Evolutionary conservation across 2,113 vertebrate genomes (phyloP).

Genomic region (Cyprinus carpio): DNA sequence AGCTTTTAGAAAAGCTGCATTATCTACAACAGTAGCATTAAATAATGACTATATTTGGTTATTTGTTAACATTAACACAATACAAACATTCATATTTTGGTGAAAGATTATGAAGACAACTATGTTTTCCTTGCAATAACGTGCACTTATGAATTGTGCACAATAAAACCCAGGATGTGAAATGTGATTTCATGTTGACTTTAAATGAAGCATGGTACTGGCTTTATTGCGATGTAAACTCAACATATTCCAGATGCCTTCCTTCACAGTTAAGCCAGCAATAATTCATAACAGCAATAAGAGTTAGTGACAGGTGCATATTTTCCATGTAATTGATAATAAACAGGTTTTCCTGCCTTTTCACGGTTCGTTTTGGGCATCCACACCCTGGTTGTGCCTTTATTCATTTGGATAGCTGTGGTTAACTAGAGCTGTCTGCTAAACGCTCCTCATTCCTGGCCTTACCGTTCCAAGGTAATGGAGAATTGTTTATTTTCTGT

Average conservation of each 20-base stretch:
- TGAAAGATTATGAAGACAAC: not conserved
- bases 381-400: slow-evolving; percentile 41
- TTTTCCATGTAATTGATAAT: slow-evolving; percentile 56
- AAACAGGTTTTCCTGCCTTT: slow-evolving; percentile 52
- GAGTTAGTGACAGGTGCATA: slow-evolving; percentile 47
- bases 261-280: not conserved
- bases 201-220: not conserved
- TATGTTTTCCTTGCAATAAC: not conserved
- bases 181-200: slow-evolving; percentile 9
- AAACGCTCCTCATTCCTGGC: not conserved
- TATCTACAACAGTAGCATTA: not conserved
- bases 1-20: not conserved
- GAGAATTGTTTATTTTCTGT: too few species aligned
- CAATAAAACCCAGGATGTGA: not conserved
- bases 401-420: too few species aligned
- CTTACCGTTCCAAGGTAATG: not conserved
- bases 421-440: not conserved
- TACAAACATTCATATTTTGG: not conserved
- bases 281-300: slow-evolving; percentile 40
- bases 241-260: slow-evolving; percentile 24
- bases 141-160: not conserved
- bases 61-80: not conserved
- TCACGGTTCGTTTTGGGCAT: slow-evolving; percentile 44
- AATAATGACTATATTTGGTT: not conserved
- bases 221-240: not conserved